Percentiles rank a stretch among this genome's conserved stretches.
Evolutionary conservation across 2,888 invertebrate species (phyloP).

Genomic region (Sabatieria punctata): DNA sequence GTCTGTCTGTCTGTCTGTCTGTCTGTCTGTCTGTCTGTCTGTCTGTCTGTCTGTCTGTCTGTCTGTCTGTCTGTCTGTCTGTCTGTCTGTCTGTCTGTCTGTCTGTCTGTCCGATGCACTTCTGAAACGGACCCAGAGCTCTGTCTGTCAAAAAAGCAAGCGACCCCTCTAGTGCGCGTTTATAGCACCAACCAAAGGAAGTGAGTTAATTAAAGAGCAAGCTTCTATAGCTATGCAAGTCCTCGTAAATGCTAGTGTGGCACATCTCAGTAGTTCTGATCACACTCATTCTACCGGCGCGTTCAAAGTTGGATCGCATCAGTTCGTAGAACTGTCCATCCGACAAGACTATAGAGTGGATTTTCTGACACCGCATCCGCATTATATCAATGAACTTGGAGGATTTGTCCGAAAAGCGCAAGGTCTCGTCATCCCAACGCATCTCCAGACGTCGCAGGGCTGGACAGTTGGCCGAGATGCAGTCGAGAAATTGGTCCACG

Average conservation of each 20-base stretch:
- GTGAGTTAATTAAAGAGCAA: slow-evolving; percentile 83
- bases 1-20: too few relatives aligned
- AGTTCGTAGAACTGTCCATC: slow-evolving; percentile 98
- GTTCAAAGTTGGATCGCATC: slow-evolving; percentile 95
- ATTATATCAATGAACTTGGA: slow-evolving; percentile 96
- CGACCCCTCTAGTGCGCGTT: too few relatives aligned
- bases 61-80: too few relatives aligned
- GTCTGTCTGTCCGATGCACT: too few relatives aligned
- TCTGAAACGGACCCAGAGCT: too few relatives aligned
- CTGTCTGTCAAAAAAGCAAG: too few relatives aligned
- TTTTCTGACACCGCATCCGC: slow-evolving; percentile 76
- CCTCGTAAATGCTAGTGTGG: slow-evolving; percentile 76
- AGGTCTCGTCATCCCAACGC: slow-evolving; percentile 94
- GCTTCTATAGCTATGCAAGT: slow-evolving; percentile 79
- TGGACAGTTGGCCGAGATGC: slow-evolving; percentile 77
- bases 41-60: too few relatives aligned
- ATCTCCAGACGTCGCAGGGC: slow-evolving; percentile 76
- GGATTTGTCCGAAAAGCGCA: slow-evolving; percentile 95
- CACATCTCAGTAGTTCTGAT: slow-evolving; percentile 92
- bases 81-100: too few relatives aligned
- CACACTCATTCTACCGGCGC: slow-evolving; percentile 87
- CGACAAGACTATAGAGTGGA: slow-evolving; percentile 82
- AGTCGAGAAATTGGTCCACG: slow-evolving; percentile 94
- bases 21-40: too few relatives aligned
- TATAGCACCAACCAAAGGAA: too few relatives aligned